Evolutionary conservation across 2,797 vertebrate species (phyloP).

Genomic region (Sternotherus odoratus): DNA sequence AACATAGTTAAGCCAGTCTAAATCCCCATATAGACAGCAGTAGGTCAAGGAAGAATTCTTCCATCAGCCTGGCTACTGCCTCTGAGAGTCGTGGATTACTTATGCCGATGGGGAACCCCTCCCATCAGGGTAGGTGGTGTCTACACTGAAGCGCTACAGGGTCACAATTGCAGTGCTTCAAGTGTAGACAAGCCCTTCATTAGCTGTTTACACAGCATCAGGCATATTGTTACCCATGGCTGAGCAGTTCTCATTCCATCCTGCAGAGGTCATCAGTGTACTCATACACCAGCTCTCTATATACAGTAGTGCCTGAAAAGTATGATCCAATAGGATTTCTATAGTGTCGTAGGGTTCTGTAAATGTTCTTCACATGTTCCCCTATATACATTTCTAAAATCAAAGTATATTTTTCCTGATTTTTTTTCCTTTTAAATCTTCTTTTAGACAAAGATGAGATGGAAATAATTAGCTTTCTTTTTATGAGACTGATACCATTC

Average conservation of each 20-base stretch:
- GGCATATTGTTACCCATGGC: neutral
- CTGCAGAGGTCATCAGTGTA: neutral
- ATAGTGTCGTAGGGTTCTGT: neutral
- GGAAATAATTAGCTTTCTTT: constrained; percentile 17
- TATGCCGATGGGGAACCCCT: neutral
- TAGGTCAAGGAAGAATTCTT: neutral
- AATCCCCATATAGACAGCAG: neutral
- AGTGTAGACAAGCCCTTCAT: neutral
- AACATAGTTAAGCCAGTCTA: neutral
- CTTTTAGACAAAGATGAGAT: neutral
- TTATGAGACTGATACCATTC: neutral
- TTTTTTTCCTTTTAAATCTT: neutral
- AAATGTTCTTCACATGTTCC: neutral
- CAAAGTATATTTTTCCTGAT: neutral
- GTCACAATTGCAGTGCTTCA: neutral
- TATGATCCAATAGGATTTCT: neutral
- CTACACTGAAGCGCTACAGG: neutral
- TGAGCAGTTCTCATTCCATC: neutral
- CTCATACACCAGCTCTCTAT: neutral
- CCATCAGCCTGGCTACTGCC: neutral
- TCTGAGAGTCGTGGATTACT: neutral
- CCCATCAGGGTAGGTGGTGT: neutral
- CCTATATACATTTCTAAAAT: neutral
- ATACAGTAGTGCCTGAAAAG: neutral
- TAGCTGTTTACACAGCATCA: neutral